phyloP scores from a whole-genome alignment of 2,888 invertebrate species.

The Dicycla oo region DNA sequence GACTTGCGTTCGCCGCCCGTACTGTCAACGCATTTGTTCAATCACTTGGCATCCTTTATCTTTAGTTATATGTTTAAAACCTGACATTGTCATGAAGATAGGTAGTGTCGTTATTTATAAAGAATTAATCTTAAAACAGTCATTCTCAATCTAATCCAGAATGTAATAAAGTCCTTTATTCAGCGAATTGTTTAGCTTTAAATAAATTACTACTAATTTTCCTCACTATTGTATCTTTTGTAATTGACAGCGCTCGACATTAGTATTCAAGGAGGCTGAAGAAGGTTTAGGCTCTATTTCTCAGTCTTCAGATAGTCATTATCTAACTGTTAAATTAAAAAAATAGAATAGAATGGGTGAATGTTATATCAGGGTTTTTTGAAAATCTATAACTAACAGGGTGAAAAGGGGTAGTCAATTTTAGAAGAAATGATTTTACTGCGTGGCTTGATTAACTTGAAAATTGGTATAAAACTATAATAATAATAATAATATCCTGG shows the following conservation, averaged over 20 bases:
- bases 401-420: no score
- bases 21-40: no score
- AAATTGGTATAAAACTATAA: no score
- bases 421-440: no score
- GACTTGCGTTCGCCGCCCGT: no score
- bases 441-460: no score
- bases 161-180: no score
- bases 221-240: conserved; percentile 16
- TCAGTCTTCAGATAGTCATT: background rate
- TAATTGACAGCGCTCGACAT: conserved; percentile 4
- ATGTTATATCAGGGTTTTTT: no score
- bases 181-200: background rate
- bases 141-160: background rate
- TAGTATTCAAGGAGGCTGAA: background rate
- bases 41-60: no score
- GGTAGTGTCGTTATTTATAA: background rate
- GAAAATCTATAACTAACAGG: no score
- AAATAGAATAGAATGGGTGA: background rate
- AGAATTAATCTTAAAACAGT: background rate
- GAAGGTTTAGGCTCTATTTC: background rate
- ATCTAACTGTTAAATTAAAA: background rate
- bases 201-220: conserved; percentile 16
- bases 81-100: background rate
- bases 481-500: no score
- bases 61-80: no score